Conservation (phyloP, 2,888 invertebrate genomes). For the Oegoconia quadripuncta region DNA sequence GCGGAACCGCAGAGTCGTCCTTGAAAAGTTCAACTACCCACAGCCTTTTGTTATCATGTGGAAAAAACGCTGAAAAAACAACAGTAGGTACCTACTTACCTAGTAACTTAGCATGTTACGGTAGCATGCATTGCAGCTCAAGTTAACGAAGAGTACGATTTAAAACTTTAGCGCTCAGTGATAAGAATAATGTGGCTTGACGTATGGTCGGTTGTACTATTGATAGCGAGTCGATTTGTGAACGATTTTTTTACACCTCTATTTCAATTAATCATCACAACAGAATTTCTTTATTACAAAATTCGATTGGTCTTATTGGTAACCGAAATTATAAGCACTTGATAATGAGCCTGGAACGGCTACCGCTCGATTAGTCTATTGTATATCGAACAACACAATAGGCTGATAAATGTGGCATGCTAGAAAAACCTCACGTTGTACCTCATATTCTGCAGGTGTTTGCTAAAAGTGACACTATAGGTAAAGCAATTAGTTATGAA, state of each 20-base stretch:
- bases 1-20: conserved; percentile 58
- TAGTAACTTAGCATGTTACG: conserved; percentile 41
- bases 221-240: conserved; percentile 63
- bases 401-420: conserved; percentile 14
- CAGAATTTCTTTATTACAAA: conserved; percentile 37
- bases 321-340: conserved; percentile 39
- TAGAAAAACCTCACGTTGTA: conserved; percentile 1
- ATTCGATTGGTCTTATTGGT: conserved; percentile 49
- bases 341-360: conserved; percentile 37
- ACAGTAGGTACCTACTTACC: too few relatives aligned
- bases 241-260: conserved; percentile 54
- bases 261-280: conserved; percentile 61
- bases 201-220: too few relatives aligned
- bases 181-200: too few relatives aligned
- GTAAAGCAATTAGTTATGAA: conserved; percentile 47
- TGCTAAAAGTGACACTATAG: conserved; percentile 5
- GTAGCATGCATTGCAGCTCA: too few relatives aligned
- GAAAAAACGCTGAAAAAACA: conserved; percentile 53
- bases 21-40: conserved; percentile 69
- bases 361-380: conserved; percentile 25
- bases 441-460: not conserved
- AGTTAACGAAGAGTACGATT: too few relatives aligned
- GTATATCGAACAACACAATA: conserved; percentile 26
- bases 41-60: conserved; percentile 48
- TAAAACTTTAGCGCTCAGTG: too few relatives aligned